Evolutionary conservation across 2,888 invertebrate species (phyloP).

Genomic region (Dolichopus griseipennis): DNA sequence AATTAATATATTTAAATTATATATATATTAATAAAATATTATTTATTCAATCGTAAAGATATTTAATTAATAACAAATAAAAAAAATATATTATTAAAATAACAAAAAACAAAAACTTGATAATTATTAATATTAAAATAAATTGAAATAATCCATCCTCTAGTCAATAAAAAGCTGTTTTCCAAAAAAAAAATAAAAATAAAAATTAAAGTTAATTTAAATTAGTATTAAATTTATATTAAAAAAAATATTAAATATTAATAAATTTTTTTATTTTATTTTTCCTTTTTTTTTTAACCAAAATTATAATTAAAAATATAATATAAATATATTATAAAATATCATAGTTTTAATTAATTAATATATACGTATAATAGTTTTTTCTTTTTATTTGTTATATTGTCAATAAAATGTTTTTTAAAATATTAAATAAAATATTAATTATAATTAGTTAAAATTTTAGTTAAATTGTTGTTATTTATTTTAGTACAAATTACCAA

Average conservation of each 20-base stretch:
- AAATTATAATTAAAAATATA: too few species aligned
- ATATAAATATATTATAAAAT: too few species aligned
- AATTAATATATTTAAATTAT: too few species aligned
- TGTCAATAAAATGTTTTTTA: not conserved
- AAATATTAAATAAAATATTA: not conserved
- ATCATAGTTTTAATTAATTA: too few species aligned
- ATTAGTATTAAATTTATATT: not conserved
- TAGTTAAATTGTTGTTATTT: constrained; percentile 4
- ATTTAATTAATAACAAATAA: too few species aligned
- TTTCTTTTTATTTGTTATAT: too few species aligned
- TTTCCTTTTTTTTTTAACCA: not conserved
- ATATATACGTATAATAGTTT: too few species aligned
- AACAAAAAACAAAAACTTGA: too few species aligned
- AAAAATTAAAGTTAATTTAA: not conserved
- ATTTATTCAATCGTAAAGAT: too few species aligned
- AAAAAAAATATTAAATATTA: not conserved
- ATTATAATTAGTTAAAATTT: not conserved
- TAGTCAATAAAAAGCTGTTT: constrained; percentile 3
- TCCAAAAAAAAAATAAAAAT: not conserved
- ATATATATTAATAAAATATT: too few species aligned
- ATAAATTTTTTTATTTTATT: not conserved
- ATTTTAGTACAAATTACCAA: not conserved
- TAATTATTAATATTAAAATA: not conserved
- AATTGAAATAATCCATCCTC: constrained; percentile 4
- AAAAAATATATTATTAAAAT: too few species aligned